Percentiles rank a stretch among this genome's conserved stretches.
Evolutionary conservation across 2,113 vertebrate species (phyloP).

Genomic region (Himantopus leucocephalus): DNA sequence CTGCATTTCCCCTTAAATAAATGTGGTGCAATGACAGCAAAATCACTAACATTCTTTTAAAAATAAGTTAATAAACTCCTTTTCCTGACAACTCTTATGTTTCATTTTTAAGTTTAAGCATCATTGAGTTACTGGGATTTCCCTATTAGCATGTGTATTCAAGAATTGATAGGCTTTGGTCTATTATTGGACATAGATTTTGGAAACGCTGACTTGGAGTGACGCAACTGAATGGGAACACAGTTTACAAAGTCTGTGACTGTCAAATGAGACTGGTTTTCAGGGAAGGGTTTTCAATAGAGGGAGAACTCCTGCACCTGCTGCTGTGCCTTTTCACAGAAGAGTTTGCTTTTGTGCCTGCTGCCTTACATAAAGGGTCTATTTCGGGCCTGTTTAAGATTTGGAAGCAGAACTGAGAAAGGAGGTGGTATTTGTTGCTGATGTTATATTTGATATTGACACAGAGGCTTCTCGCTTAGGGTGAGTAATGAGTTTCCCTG

Average conservation of each 20-base stretch:
- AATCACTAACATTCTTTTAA: not conserved
- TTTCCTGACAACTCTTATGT: not conserved
- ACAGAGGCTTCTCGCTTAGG: not conserved
- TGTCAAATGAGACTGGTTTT: not conserved
- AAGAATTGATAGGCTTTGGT: not conserved
- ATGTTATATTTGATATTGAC: not conserved
- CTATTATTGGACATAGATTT: not conserved
- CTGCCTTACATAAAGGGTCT: not conserved
- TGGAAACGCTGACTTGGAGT: not conserved
- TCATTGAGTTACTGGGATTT: not conserved
- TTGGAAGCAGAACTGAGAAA: not conserved
- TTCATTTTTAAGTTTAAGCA: not conserved
- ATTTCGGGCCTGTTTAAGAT: not conserved
- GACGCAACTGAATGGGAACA: accelerated
- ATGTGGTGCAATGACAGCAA: accelerated
- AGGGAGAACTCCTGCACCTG: not conserved
- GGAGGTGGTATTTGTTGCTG: not conserved
- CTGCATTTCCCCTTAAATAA: not conserved
- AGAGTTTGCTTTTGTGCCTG: not conserved
- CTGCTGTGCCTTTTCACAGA: not conserved
- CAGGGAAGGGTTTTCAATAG: not conserved
- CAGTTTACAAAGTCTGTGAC: not conserved
- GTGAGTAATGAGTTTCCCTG: not conserved
- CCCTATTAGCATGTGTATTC: not conserved
- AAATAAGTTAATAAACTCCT: not conserved